Conservation (phyloP, 2,113 vertebrate genomes). For the Himantopus leucocephalus region DNA sequence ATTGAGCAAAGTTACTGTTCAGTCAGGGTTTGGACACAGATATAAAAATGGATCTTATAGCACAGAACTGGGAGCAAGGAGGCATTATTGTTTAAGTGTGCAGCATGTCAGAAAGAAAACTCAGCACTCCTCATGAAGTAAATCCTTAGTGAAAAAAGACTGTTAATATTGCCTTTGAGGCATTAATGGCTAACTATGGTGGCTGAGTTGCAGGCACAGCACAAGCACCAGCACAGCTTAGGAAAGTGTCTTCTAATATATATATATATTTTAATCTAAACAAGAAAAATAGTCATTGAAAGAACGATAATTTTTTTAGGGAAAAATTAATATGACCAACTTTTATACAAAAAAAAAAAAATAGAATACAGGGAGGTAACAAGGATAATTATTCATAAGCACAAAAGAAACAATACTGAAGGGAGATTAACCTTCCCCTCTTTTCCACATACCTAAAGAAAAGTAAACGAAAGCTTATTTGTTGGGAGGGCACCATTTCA, state of each 20-base stretch:
- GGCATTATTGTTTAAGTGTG: not conserved
- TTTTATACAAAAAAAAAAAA: not conserved
- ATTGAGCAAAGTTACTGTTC: not conserved
- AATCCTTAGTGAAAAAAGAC: not conserved
- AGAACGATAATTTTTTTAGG: not conserved
- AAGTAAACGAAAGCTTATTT: not conserved
- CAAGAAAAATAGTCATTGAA: not conserved
- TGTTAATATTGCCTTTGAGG: not conserved
- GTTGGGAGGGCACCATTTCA: not conserved
- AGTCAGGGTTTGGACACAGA: not conserved
- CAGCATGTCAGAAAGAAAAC: not conserved
- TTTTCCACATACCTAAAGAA: not conserved
- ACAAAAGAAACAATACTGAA: not conserved
- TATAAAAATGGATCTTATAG: not conserved
- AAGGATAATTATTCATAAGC: not conserved
- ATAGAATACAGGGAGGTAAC: not conserved
- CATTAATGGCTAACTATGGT: not conserved
- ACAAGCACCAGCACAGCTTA: not conserved
- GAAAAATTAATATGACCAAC: not conserved
- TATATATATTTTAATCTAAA: no score
- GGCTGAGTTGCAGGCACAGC: not conserved
- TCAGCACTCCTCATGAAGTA: not conserved
- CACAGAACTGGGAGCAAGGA: not conserved
- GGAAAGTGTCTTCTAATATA: not conserved
- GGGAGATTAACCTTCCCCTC: not conserved